Conservation (phyloP, 2,888 invertebrate genomes). For the Sussaba pulchella region DNA sequence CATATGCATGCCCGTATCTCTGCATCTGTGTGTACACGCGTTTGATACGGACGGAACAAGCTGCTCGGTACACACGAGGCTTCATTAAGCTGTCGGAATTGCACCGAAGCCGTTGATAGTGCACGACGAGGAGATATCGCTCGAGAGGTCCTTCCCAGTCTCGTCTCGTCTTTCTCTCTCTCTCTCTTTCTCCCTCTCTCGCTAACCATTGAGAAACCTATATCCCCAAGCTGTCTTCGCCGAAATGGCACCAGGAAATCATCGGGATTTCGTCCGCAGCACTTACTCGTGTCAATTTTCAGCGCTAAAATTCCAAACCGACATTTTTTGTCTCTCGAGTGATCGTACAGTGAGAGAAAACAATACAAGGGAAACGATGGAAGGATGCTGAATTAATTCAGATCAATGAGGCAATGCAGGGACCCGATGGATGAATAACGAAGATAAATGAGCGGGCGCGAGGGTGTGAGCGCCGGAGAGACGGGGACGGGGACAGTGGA, state of each 20-base stretch:
- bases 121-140: slow-evolving; percentile 54
- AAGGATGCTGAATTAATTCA: not conserved
- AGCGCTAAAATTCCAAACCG: no score
- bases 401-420: not conserved
- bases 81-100: slow-evolving; percentile 69
- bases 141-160: slow-evolving; percentile 24
- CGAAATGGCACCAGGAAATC: slow-evolving; percentile 22
- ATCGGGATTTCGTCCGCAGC: not conserved
- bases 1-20: not conserved
- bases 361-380: not conserved
- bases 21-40: slow-evolving; percentile 6
- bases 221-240: not conserved
- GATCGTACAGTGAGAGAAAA: not conserved
- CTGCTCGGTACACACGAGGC: slow-evolving; percentile 48
- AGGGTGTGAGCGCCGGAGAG: not conserved
- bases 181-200: not conserved
- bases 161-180: no score
- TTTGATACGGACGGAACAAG: slow-evolving; percentile 25
- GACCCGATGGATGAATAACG: not conserved
- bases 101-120: slow-evolving; percentile 59
- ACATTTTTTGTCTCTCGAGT: no score
- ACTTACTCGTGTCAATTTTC: no score
- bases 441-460: not conserved
- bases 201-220: slow-evolving; percentile 12
- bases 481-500: not conserved